Base-by-base conservation (phyloP, 2,113 vertebrate genomes). In the Globicephala melas region DNA sequence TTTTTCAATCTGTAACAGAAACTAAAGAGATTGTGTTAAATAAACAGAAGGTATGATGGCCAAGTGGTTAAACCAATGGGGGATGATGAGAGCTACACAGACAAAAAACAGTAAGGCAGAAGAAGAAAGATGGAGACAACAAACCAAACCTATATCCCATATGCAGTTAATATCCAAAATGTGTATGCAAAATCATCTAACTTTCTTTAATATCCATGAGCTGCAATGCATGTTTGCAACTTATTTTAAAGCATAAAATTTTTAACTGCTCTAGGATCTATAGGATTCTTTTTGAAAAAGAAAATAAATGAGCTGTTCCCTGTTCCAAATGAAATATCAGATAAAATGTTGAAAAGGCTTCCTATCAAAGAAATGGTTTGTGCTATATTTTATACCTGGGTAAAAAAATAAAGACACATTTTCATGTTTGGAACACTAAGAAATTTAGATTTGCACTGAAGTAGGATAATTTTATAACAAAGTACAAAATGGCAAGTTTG, bases 391-490 rank as follows among this genome's bases (percentile, higher is more conserved):
- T 96, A 90, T 2, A 96, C 28, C n/a, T 60, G 20, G 33, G 5
- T 15, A 41, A 91, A 86, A 86, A 92, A 90, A 38, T 38, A 96
- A 74, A 73, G 26, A 88, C 62, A 38, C 3, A 36, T 33, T n/a
- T 97, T 70, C 6, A 0, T 94, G 26, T 44, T 87, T 81, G 26
- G 63, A 95, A 95, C 81, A 94, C 36, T 79, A 93, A 95, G 38
- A 97, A 94, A 91, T 94, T 90, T 94, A 89, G 63, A 28, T 91
- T 93, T 91, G 23, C 17, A 73, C 17, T 90, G 62, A 94, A 50
- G 53, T 74, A 84, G 67, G 10, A 95, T 93, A 95, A 90, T 97
- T 94, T 94, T 70, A 82, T 82, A 85, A 93, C 28, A 58, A 96
- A 96, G 55, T 89, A 86, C 62, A 96, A 91, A 94, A 86, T 89